These are phyloP conservation scores for Notamacropus eugenii DNA, from an alignment of 2,797 vertebrate species.

Conservation along the genomic window DNA sequence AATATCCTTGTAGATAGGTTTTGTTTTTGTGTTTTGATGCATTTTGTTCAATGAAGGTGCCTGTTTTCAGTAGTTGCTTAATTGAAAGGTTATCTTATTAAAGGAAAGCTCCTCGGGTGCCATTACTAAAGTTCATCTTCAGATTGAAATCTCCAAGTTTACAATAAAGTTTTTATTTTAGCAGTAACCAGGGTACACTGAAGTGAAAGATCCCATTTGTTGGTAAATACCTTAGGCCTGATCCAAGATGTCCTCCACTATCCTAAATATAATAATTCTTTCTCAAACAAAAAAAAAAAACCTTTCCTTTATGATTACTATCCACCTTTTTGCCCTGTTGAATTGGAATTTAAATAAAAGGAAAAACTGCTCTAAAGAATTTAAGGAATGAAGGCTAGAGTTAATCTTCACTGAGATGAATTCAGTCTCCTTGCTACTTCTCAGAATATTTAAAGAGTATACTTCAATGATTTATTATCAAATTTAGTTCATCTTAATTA, in stretches of 20 bases:
- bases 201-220: not conserved
- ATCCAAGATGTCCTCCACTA: constrained; percentile 18
- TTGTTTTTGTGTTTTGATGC: not conserved
- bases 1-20: not conserved
- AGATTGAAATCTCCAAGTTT: not conserved
- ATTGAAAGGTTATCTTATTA: not conserved
- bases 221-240: constrained; percentile 10
- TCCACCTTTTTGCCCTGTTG: constrained; percentile 30
- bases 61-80: constrained; percentile 6
- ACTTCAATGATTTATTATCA: constrained; percentile 28
- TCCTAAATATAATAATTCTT: not conserved
- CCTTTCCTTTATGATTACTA: constrained; percentile 27
- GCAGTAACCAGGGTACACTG: constrained; percentile 12
- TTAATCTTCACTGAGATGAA: constrained; percentile 1
- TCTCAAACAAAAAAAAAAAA: not conserved
- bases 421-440: constrained; percentile 35
- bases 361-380: constrained; percentile 20
- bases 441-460: not conserved
- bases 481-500: constrained; percentile 37
- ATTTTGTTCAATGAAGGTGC: constrained; percentile 5
- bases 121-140: constrained; percentile 15
- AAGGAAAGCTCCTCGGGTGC: not conserved
- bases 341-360: constrained; percentile 1
- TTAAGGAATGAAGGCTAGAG: not conserved
- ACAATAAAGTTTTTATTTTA: constrained; percentile 14